These are phyloP conservation scores for Nothoprocta perdicaria DNA, from an alignment of 2,113 vertebrate species.

Conservation along the genomic window DNA sequence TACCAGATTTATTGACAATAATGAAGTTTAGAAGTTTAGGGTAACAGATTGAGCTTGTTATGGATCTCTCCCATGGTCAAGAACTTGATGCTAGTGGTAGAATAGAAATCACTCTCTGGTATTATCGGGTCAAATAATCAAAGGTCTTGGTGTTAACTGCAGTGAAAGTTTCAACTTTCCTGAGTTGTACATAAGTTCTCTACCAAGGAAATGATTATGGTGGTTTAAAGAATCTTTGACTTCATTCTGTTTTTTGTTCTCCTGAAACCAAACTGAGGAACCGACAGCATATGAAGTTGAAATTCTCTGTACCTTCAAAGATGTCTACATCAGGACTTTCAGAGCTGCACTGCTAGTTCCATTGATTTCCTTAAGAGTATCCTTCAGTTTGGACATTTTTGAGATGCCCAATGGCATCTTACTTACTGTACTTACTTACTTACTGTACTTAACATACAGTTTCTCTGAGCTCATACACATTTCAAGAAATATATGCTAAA, in stretches of 20 bases:
- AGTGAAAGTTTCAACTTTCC: neutral
- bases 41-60: neutral
- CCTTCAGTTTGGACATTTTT: neutral
- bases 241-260: neutral
- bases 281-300: neutral
- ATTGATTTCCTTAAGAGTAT: rapidly evolving
- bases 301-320: neutral
- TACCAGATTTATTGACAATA: neutral
- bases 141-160: neutral
- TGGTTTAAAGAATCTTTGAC: neutral
- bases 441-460: neutral
- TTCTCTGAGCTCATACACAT: neutral
- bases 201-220: neutral
- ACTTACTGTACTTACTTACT: too few species aligned
- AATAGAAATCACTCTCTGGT: neutral
- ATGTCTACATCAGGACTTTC: neutral
- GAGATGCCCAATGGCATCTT: neutral
- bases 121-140: neutral
- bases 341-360: neutral
- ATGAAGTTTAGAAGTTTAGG: neutral
- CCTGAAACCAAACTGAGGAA: neutral
- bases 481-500: neutral
- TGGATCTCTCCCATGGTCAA: neutral
- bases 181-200: neutral
- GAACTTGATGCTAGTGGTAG: neutral